Evolutionary conservation across 2,888 invertebrate genomes (phyloP).

Genomic region (Mythimna ferrago): DNA sequence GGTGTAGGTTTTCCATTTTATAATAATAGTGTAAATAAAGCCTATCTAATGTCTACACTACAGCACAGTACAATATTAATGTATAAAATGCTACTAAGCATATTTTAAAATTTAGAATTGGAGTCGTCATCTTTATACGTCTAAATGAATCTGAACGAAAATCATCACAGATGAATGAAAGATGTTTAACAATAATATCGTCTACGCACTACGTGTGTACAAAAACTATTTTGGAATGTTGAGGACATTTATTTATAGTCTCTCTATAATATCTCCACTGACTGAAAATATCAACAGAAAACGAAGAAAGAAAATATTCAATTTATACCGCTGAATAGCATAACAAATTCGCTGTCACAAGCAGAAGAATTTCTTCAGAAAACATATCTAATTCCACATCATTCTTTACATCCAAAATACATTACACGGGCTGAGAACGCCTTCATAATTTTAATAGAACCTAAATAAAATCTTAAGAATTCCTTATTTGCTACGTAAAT

Average conservation of each 20-base stretch:
- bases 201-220: not conserved
- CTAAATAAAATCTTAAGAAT: slow-evolving; percentile 41
- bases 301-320: slow-evolving; percentile 19
- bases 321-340: slow-evolving; percentile 20
- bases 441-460: slow-evolving; percentile 40
- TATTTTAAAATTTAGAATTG: not conserved
- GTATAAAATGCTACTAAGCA: no score
- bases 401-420: slow-evolving; percentile 29
- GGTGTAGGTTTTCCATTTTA: no score
- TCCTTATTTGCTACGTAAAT: slow-evolving; percentile 33
- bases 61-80: no score
- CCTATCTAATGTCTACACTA: no score
- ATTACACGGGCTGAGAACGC: slow-evolving; percentile 21
- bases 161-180: not conserved
- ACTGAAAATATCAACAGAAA: not conserved
- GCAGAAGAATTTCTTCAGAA: slow-evolving; percentile 35
- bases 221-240: slow-evolving; percentile 3
- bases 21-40: no score
- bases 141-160: not conserved
- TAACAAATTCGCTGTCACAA: slow-evolving; percentile 37
- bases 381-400: slow-evolving; percentile 38
- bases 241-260: slow-evolving; percentile 26
- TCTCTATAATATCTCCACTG: not conserved
- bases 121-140: not conserved
- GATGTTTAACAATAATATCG: not conserved